A percentile compares a stretch with the other conserved stretches of the same genome.
Evolutionary conservation across 1,140 invertebrate genomes (phyloP).

Genomic region (Aphaenogaster floridana): DNA sequence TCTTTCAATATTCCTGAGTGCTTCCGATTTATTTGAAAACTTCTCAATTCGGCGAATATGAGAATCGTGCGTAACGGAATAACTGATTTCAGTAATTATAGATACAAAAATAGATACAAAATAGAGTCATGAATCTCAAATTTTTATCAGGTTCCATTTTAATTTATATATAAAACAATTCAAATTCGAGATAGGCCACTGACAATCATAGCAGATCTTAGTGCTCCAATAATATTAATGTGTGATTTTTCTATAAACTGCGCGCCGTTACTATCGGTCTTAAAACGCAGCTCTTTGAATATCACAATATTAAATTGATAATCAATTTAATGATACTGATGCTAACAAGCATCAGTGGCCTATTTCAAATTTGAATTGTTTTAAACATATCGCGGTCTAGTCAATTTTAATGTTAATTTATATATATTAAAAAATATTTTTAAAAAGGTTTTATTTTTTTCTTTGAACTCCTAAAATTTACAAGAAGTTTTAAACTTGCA

Average conservation of each 20-base stretch:
- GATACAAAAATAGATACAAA: background rate
- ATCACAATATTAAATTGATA: too few relatives aligned
- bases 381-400: too few relatives aligned
- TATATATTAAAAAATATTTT: conserved; percentile 10
- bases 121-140: background rate
- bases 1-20: conserved; percentile 73
- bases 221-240: too few relatives aligned
- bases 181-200: too few relatives aligned
- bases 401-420: background rate
- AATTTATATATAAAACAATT: too few relatives aligned
- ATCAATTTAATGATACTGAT: too few relatives aligned
- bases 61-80: background rate
- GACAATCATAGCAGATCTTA: too few relatives aligned
- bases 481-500: background rate
- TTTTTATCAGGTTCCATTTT: background rate
- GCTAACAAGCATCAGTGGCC: too few relatives aligned
- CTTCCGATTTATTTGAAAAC: conserved; percentile 5
- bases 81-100: background rate
- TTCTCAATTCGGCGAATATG: conserved; percentile 12
- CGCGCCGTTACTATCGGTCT: too few relatives aligned
- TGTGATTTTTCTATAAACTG: too few relatives aligned
- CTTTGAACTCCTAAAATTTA: background rate
- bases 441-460: background rate
- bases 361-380: too few relatives aligned
- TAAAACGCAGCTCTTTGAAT: too few relatives aligned